These are phyloP conservation scores for Copidosoma aretas DNA, from an alignment of 2,888 invertebrate species.

Conservation along the genomic window DNA sequence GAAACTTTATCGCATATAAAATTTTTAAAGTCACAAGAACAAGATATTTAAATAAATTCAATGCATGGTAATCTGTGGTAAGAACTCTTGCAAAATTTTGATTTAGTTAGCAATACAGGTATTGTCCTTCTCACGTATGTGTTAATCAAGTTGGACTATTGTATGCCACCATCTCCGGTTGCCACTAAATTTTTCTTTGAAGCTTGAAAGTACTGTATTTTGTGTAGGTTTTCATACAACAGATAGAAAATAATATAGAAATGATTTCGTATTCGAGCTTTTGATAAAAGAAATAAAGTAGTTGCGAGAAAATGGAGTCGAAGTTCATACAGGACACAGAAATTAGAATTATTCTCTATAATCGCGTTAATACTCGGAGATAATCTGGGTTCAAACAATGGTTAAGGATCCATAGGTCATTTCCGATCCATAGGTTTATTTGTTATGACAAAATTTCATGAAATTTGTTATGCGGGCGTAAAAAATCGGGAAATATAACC, in stretches of 20 bases:
- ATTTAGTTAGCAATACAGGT: conserved; percentile 10
- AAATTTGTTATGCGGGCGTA: conserved; percentile 28
- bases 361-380: conserved; percentile 29
- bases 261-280: conserved; percentile 18
- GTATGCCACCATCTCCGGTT: conserved; percentile 33
- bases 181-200: conserved; percentile 20
- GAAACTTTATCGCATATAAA: not conserved
- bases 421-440: conserved; percentile 32
- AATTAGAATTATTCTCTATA: conserved; percentile 20
- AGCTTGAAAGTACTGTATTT: conserved; percentile 25
- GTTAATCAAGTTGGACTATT: conserved; percentile 34
- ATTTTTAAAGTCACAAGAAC: conserved; percentile 16
- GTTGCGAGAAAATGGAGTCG: conserved; percentile 14
- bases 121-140: conserved; percentile 30
- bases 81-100: conserved; percentile 21
- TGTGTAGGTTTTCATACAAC: conserved; percentile 12
- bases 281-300: conserved; percentile 18
- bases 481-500: conserved; percentile 2
- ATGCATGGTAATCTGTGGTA: conserved; percentile 37
- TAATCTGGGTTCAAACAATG: conserved; percentile 30
- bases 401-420: too few species aligned
- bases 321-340: conserved; percentile 9
- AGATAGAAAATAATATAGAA: conserved; percentile 31
- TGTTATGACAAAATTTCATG: conserved; percentile 15
- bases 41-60: conserved; percentile 29